phyloP scores from a whole-genome alignment of 2,113 vertebrate species.

The Anhinga rufa region DNA sequence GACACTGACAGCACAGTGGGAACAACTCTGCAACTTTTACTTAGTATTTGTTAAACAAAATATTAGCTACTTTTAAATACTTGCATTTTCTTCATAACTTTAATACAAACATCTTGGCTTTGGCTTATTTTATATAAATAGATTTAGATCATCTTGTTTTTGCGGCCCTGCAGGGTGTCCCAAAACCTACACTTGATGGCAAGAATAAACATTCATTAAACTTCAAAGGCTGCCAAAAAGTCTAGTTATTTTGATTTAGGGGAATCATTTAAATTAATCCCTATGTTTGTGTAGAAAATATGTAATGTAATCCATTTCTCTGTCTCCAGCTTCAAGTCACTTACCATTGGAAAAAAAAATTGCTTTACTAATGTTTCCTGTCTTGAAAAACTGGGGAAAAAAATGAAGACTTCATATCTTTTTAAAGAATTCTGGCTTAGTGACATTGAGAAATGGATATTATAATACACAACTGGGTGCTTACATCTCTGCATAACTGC shows the following conservation, averaged over 20 bases:
- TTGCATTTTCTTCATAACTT: not conserved
- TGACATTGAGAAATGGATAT: not conserved
- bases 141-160: not conserved
- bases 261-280: slow-evolving; percentile 59
- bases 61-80: not conserved
- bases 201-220: slow-evolving; percentile 54
- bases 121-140: slow-evolving; percentile 20
- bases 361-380: not conserved
- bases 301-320: slow-evolving; percentile 50
- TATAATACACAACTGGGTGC: not conserved
- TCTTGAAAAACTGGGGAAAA: not conserved
- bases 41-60: not conserved
- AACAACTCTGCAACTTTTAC: not conserved
- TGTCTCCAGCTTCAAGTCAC: slow-evolving; percentile 24
- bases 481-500: not conserved
- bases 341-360: not conserved
- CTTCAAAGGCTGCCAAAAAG: slow-evolving; percentile 59
- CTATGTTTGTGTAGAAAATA: slow-evolving; percentile 44
- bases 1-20: not conserved
- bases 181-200: slow-evolving; percentile 27
- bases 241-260: slow-evolving; percentile 58
- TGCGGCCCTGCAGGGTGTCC: slow-evolving; percentile 27
- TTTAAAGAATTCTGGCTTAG: not conserved
- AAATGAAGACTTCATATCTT: not conserved
- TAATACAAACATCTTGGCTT: not conserved